Evolutionary conservation across 2,113 vertebrate genomes (phyloP).

Genomic region (Salvator merianae): DNA sequence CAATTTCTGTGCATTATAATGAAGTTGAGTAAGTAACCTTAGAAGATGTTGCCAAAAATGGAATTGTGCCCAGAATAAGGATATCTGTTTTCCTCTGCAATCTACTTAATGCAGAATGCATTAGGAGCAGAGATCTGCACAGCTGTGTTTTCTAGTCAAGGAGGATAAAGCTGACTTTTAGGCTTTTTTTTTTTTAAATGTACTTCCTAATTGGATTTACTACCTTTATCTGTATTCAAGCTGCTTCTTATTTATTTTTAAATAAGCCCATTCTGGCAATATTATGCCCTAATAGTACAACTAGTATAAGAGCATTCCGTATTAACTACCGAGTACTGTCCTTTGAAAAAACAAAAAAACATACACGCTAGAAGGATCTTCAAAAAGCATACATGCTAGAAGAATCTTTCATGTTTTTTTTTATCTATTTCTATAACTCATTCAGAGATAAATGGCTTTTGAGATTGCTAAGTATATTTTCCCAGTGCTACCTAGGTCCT

Average conservation of each 20-base stretch:
- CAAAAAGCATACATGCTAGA: constrained; percentile 3
- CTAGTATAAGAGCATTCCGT: constrained; percentile 19
- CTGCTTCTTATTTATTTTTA: constrained; percentile 54
- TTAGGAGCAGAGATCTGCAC: constrained; percentile 55
- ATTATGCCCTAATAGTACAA: constrained; percentile 36
- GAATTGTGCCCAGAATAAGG: constrained; percentile 62
- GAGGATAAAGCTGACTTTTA: constrained; percentile 54
- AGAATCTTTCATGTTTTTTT: not conserved
- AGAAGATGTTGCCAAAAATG: constrained; percentile 56
- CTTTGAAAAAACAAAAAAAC: not conserved
- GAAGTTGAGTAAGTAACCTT: constrained; percentile 58
- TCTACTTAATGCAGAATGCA: constrained; percentile 55
- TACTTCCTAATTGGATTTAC: constrained; percentile 53
- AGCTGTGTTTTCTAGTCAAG: constrained; percentile 58
- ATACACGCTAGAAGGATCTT: not conserved
- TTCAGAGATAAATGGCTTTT: not conserved
- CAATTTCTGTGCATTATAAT: constrained; percentile 51
- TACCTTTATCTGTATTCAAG: constrained; percentile 61
- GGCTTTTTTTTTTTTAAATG: constrained; percentile 25
- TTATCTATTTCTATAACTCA: not conserved
- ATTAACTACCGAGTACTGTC: constrained; percentile 4
- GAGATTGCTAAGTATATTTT: not conserved
- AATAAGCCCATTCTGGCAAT: constrained; percentile 40
- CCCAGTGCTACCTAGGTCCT: not conserved
- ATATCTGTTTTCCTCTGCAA: constrained; percentile 52